Evolutionary conservation across 1,140 invertebrate species (phyloP).

Genomic region (Aradophagus sp.): DNA sequence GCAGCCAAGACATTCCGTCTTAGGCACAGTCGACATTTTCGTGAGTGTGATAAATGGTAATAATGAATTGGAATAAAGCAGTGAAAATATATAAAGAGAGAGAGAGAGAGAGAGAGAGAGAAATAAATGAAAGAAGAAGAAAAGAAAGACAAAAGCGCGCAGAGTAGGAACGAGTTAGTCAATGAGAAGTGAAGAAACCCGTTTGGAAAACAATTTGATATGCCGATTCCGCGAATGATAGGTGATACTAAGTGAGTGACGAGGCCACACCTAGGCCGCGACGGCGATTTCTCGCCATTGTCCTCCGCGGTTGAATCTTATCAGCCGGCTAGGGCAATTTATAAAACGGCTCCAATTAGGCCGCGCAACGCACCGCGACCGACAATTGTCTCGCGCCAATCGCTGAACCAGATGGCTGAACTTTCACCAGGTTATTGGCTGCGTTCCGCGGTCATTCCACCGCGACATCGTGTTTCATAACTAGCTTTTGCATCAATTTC

Average conservation of each 20-base stretch:
- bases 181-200: constrained; percentile 44
- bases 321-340: constrained; percentile 25
- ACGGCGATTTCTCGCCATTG: constrained; percentile 38
- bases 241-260: constrained; percentile 41
- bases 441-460: constrained; percentile 28
- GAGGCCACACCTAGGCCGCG: constrained; percentile 28
- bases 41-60: too few relatives aligned
- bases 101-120: too few relatives aligned
- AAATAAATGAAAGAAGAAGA: too few relatives aligned
- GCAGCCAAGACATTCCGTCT: too few relatives aligned
- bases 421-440: constrained; percentile 47
- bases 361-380: constrained; percentile 32
- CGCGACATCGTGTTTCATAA: constrained; percentile 51
- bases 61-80: too few relatives aligned
- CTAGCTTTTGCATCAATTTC: constrained; percentile 35
- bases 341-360: constrained; percentile 46
- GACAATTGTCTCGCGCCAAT: constrained; percentile 42
- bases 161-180: constrained; percentile 40
- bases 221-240: constrained; percentile 37
- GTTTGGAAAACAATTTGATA: constrained; percentile 53
- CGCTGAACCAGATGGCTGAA: constrained; percentile 49
- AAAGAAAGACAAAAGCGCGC: too few relatives aligned
- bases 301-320: constrained; percentile 36
- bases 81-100: too few relatives aligned
- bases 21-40: too few relatives aligned